Base-by-base conservation (phyloP, 1,140 invertebrate species). In the Belonocnema kinseyi region DNA sequence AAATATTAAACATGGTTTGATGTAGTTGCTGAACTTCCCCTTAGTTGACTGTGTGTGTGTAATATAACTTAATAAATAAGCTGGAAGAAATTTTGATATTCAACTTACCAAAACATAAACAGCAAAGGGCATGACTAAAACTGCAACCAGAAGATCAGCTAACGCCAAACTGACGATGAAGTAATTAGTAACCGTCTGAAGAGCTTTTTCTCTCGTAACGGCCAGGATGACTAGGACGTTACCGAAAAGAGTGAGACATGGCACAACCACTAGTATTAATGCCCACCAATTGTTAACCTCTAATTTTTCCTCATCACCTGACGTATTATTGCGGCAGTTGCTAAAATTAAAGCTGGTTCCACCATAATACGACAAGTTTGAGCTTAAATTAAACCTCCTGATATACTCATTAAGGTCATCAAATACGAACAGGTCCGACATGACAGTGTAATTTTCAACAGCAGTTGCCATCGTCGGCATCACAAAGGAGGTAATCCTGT, bases 91-190 rank as follows among this genome's bases (percentile, higher is more conserved):
- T 56, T 58, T 71, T 53, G 21, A 53, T 40, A 11, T 19, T 51
- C 33, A 8, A 88, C 90, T 91, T 74, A 91, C 90, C 90, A 91
- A 74, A 90, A 98, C 96, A 92, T 99, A 99, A 84, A 99, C 97
- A 76, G 97, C 98, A 90, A 99, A 98, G 14, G 98, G 98, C 98
- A 99, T 99, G 77, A 99, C 98, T 66, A 98, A 94, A 7, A 98
- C 95, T 40, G 98, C 98, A 3, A 99, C 98, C 77, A 99, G 93
- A 21, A 99, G 94, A 92, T 99, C 98, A 14, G 98, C 98, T 12
- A 99, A 94, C n/a, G 98, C 98, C 82, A 99, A 92, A 79, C 97
- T 98, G 81, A 99, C 97, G 88, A 99, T 99, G 92, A 99, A 99
- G 92, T 99, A 99, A 92, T 99, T 99, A 72, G 98, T 99, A 75